Evolutionary conservation across 2,888 invertebrate genomes (phyloP).

Genomic region (Digitonthophagus gazella): DNA sequence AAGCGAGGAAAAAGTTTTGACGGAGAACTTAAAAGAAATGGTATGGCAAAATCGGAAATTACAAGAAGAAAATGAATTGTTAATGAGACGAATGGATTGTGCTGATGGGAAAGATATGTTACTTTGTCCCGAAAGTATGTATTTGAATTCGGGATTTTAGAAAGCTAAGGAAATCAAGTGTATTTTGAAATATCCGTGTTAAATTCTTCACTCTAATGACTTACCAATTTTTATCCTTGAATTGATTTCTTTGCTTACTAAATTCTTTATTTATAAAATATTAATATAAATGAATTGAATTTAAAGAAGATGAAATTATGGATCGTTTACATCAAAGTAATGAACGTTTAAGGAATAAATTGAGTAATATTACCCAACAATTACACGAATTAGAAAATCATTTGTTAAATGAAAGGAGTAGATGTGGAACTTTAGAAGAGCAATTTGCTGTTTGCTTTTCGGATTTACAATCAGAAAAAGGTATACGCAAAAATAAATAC

Average conservation of each 20-base stretch:
- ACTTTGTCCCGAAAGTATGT: constrained; percentile 38
- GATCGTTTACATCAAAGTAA: constrained; percentile 41
- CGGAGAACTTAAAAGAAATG: constrained; percentile 39
- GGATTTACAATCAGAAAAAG: constrained; percentile 40
- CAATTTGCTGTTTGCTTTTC: constrained; percentile 36
- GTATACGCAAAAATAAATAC: too few relatives aligned
- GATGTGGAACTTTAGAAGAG: constrained; percentile 39
- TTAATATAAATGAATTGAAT: background rate
- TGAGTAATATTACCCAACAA: constrained; percentile 35
- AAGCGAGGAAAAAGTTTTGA: constrained; percentile 38
- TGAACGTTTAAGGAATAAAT: constrained; percentile 40
- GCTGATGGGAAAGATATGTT: too few relatives aligned
- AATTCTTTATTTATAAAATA: constrained; percentile 10
- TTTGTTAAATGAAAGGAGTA: constrained; percentile 38
- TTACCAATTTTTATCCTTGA: constrained; percentile 20
- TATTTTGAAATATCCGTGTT: background rate
- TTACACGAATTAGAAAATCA: constrained; percentile 41
- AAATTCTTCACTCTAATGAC: too few relatives aligned
- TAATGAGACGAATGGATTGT: constrained; percentile 39
- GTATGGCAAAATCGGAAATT: constrained; percentile 44
- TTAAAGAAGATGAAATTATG: constrained; percentile 16
- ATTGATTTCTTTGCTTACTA: constrained; percentile 15
- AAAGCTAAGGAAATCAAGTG: background rate
- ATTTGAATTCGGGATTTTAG: constrained; percentile 27
- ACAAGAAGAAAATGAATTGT: constrained; percentile 41